Evolutionary conservation across 1,140 invertebrate species (phyloP).

Genomic region (Monomorium pharaonis): DNA sequence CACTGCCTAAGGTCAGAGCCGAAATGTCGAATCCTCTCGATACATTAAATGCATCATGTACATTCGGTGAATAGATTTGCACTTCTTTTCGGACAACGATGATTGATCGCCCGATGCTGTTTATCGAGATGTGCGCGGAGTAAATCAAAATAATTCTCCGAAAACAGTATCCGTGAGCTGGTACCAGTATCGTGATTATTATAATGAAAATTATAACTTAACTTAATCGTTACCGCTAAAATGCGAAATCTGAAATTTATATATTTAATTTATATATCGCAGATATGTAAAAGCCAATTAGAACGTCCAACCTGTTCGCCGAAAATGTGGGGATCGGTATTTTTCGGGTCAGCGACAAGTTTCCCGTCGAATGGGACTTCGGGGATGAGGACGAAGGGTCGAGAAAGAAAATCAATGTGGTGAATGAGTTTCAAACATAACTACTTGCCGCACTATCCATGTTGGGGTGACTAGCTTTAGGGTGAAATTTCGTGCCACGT

Average conservation of each 20-base stretch:
- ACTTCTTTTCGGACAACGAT: conserved; percentile 1
- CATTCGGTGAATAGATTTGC: neutral
- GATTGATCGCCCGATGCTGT: conserved; percentile 22
- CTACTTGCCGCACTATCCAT: conserved; percentile 76
- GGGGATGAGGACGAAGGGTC: conserved; percentile 71
- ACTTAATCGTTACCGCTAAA: neutral
- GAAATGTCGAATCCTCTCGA: conserved; percentile 22
- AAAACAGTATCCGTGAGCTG: neutral
- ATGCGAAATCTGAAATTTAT: neutral
- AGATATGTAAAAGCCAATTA: neutral
- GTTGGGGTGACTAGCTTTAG: conserved; percentile 75
- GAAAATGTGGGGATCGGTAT: conserved; percentile 65
- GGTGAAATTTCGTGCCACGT: conserved; percentile 79
- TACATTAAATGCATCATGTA: conserved; percentile 40
- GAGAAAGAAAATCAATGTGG: conserved; percentile 82
- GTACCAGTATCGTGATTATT: neutral
- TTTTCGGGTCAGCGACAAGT: conserved; percentile 78
- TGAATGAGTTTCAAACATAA: conserved; percentile 78
- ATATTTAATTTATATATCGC: neutral
- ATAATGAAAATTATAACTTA: too few relatives aligned
- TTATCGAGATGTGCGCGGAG: neutral
- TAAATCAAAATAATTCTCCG: conserved; percentile 22
- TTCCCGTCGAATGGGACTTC: conserved; percentile 69
- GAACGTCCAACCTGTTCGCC: conserved; percentile 21
- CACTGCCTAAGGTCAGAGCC: conserved; percentile 12